Conservation (phyloP, 2,113 vertebrate species). For the Macroglossus sobrinus region DNA sequence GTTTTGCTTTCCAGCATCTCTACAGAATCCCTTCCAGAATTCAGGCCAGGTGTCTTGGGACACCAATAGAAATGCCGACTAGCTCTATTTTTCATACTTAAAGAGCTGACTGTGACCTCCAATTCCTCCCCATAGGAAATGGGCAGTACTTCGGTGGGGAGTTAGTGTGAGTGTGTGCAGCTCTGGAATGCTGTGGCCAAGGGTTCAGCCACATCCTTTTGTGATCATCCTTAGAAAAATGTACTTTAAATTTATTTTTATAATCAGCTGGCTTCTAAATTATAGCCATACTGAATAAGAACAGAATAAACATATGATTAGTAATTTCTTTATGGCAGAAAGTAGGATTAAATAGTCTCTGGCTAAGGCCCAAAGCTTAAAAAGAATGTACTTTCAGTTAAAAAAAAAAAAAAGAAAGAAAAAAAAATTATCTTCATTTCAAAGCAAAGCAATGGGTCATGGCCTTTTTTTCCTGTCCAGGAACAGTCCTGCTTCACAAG, state of each 20-base stretch:
- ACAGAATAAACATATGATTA: slow-evolving; percentile 65
- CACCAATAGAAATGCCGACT: not conserved
- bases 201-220: slow-evolving; percentile 6
- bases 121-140: fast-evolving
- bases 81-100: not conserved
- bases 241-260: slow-evolving; percentile 40
- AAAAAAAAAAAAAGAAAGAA: slow-evolving; percentile 71
- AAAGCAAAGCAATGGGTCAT: not conserved
- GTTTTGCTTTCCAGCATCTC: not conserved
- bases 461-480: not conserved
- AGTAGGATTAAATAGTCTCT: slow-evolving; percentile 31
- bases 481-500: not conserved
- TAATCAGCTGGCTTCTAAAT: slow-evolving; percentile 60
- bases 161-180: fast-evolving
- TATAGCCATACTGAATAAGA: slow-evolving; percentile 48
- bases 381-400: slow-evolving; percentile 51
- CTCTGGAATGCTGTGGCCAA: not conserved
- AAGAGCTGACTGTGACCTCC: not conserved
- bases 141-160: not conserved
- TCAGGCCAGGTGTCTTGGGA: not conserved
- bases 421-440: slow-evolving; percentile 38
- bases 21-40: not conserved
- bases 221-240: slow-evolving; percentile 17
- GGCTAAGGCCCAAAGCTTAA: slow-evolving; percentile 50
- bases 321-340: slow-evolving; percentile 62